Conservation (phyloP, 2,113 vertebrate genomes). For the Coracopsis vasa region DNA sequence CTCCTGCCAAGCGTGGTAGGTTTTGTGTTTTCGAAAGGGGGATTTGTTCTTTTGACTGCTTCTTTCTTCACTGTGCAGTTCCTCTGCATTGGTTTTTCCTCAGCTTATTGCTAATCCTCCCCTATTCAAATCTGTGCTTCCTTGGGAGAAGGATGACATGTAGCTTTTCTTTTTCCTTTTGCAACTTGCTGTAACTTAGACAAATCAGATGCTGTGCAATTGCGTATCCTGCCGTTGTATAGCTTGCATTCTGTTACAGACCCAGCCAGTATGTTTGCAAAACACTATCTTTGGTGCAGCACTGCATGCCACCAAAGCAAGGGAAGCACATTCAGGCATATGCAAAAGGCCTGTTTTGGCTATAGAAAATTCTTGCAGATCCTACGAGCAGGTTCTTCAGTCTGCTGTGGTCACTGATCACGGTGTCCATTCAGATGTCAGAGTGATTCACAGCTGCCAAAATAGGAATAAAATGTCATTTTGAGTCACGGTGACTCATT, state of each 20-base stretch:
- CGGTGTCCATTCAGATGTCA: not conserved
- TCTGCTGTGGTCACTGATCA: not conserved
- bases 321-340: rapidly evolving
- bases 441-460: not conserved
- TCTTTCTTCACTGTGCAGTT: not conserved
- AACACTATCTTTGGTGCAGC: not conserved
- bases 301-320: not conserved
- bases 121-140: not conserved
- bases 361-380: not conserved
- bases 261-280: not conserved
- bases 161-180: not conserved
- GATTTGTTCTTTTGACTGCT: conserved; percentile 28
- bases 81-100: not conserved
- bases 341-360: not conserved
- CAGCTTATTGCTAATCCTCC: not conserved
- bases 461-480: not conserved
- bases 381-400: not conserved
- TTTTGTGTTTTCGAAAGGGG: not conserved
- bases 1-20: not conserved
- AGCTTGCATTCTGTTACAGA: not conserved
- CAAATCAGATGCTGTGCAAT: not conserved
- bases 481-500: not conserved
- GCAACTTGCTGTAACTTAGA: not conserved
- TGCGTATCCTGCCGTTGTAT: not conserved
- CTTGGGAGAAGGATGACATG: not conserved